A percentile compares a stretch with the other conserved stretches of the same genome.
These are phyloP conservation scores for Carettochelys insculpta DNA, from an alignment of 2,113 vertebrate species.

Conservation along the genomic window DNA sequence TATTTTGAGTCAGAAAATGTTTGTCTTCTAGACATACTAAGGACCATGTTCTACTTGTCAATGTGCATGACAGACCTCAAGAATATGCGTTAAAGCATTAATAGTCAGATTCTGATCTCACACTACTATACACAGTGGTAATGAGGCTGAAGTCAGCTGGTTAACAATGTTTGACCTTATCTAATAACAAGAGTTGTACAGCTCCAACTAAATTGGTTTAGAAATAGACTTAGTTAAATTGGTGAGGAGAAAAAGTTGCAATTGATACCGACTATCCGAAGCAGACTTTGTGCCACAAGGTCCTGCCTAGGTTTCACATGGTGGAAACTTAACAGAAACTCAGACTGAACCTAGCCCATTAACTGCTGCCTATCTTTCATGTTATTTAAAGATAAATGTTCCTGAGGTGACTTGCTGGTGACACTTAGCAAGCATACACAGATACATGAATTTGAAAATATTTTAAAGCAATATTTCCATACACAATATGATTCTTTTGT, in stretches of 20 bases:
- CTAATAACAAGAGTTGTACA: neutral
- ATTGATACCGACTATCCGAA: neutral
- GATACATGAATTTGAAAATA: constrained; percentile 18
- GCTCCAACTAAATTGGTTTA: neutral
- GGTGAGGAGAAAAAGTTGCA: neutral
- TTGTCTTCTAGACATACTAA: neutral
- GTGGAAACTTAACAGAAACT: neutral
- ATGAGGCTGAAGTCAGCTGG: neutral
- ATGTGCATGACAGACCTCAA: neutral
- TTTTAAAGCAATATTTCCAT: constrained; percentile 8
- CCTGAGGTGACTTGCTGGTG: neutral
- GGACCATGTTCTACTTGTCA: neutral
- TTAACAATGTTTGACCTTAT: neutral
- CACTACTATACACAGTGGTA: neutral
- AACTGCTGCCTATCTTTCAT: neutral
- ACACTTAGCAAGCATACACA: neutral
- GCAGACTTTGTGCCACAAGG: neutral
- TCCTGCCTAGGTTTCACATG: neutral
- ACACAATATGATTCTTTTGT: neutral
- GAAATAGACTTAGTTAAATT: neutral
- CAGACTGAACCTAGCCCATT: neutral
- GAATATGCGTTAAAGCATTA: neutral
- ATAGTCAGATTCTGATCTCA: neutral
- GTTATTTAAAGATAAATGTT: constrained; percentile 32
- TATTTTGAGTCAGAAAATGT: neutral